These are phyloP conservation scores for Poecilia wingei DNA, from an alignment of 2,797 vertebrate genomes.

Conservation along the genomic window DNA sequence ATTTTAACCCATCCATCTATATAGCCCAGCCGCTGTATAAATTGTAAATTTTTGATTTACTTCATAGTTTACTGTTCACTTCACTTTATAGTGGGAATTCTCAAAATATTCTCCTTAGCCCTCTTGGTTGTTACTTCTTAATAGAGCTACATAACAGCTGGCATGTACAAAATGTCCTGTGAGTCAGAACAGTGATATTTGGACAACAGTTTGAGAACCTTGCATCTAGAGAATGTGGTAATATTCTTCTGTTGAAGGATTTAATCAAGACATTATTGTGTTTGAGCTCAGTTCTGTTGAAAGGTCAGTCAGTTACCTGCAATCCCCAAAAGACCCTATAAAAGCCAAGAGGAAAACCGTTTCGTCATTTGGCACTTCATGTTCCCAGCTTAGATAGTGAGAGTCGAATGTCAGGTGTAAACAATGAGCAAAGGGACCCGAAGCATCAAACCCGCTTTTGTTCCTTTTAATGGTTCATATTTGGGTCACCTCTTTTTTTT, in stretches of 20 bases:
- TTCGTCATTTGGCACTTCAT: conserved; percentile 50
- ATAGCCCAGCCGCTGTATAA: not conserved
- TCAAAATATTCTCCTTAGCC: not conserved
- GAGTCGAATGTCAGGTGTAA: conserved; percentile 75
- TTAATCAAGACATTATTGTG: conserved; percentile 21
- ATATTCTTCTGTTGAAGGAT: not conserved
- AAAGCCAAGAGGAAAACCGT: conserved; percentile 24
- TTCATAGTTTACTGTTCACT: not conserved
- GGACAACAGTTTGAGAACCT: not conserved
- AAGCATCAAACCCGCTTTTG: conserved; percentile 40
- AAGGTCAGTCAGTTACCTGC: conserved; percentile 49
- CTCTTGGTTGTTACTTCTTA: not conserved
- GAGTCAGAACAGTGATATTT: not conserved
- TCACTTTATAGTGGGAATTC: not conserved
- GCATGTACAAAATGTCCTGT: not conserved
- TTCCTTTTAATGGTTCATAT: conserved; percentile 43
- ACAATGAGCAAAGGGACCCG: conserved; percentile 53
- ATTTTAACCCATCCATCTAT: not conserved
- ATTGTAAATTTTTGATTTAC: not conserved
- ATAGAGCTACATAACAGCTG: not conserved
- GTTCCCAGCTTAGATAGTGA: conserved; percentile 52
- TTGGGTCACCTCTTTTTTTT: conserved; percentile 23
- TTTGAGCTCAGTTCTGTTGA: conserved; percentile 25
- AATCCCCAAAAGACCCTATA: conserved; percentile 41
- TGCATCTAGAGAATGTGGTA: not conserved